Conservation (phyloP, 2,113 vertebrate species). For the Otocyon megalotis region DNA sequence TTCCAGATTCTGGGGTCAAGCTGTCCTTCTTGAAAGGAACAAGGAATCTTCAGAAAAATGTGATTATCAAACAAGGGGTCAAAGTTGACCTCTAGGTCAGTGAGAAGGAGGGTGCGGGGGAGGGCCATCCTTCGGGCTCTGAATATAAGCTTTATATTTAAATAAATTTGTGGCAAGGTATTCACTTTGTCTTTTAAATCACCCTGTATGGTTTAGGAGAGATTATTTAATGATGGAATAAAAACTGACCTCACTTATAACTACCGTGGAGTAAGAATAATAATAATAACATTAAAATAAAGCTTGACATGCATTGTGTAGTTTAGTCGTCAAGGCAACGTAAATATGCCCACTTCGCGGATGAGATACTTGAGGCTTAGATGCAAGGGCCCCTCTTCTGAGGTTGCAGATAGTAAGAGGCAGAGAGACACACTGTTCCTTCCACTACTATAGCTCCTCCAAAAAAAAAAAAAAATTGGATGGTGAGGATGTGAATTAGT, state of each 20-base stretch:
- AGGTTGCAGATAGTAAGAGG: neutral
- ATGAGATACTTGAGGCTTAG: conserved; percentile 41
- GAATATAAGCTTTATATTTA: conserved; percentile 69
- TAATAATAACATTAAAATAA: neutral
- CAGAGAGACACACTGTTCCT: neutral
- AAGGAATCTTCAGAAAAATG: conserved; percentile 87
- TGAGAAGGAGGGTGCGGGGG: conserved; percentile 77
- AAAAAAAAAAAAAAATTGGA: fast-evolving
- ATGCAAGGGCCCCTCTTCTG: neutral
- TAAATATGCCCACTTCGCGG: conserved; percentile 38
- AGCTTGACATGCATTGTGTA: neutral
- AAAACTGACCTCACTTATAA: conserved; percentile 38
- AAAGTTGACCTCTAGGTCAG: conserved; percentile 94
- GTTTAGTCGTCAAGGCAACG: neutral
- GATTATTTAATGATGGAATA: conserved; percentile 54
- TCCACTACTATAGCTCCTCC: neutral
- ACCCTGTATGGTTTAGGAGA: neutral
- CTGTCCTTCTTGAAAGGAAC: conserved; percentile 85
- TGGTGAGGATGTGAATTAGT: neutral
- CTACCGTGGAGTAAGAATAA: neutral
- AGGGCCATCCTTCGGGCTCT: conserved; percentile 71
- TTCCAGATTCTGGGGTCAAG: conserved; percentile 86
- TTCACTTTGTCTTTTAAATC: conserved; percentile 24
- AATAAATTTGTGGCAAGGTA: conserved; percentile 63
- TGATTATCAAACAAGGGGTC: conserved; percentile 90